Conservation (phyloP, 1,140 invertebrate species). For the Drosophila equinoxialis region DNA sequence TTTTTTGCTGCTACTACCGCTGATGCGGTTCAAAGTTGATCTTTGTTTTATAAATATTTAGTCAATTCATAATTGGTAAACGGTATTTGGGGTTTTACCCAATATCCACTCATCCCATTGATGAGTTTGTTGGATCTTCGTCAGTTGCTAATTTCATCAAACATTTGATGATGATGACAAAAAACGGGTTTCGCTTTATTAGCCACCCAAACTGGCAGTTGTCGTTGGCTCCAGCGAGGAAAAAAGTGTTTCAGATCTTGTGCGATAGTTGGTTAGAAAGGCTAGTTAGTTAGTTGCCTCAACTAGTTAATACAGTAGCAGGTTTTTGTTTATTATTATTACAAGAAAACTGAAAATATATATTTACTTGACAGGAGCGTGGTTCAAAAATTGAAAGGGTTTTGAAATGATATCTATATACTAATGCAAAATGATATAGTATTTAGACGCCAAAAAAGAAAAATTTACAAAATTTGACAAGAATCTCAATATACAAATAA, state of each 20-base stretch:
- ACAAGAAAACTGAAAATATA: not conserved
- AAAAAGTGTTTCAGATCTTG: not conserved
- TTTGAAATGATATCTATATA: not conserved
- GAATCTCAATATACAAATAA: too few relatives aligned
- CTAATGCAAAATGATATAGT: too few relatives aligned
- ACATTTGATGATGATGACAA: not conserved
- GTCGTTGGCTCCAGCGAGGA: not conserved
- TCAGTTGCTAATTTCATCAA: constrained; percentile 1
- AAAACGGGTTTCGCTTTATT: constrained; percentile 2
- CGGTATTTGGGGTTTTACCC: constrained; percentile 6
- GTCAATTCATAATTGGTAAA: constrained; percentile 10
- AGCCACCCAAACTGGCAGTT: constrained; percentile 9
- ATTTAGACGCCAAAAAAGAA: too few relatives aligned
- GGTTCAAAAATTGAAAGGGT: not conserved
- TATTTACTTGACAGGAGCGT: not conserved
- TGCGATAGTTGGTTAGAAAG: not conserved
- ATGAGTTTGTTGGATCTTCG: constrained; percentile 1
- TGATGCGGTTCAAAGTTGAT: constrained; percentile 3
- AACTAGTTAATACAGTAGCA: constrained; percentile 10
- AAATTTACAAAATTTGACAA: too few relatives aligned
- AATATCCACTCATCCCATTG: constrained; percentile 8
- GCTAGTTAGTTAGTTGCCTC: not conserved
- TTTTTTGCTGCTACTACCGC: not conserved
- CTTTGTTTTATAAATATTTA: constrained; percentile 11
- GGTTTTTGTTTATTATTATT: constrained; percentile 2